Base-by-base conservation (phyloP, 2,797 vertebrate genomes). In the Sebastes jordani region DNA sequence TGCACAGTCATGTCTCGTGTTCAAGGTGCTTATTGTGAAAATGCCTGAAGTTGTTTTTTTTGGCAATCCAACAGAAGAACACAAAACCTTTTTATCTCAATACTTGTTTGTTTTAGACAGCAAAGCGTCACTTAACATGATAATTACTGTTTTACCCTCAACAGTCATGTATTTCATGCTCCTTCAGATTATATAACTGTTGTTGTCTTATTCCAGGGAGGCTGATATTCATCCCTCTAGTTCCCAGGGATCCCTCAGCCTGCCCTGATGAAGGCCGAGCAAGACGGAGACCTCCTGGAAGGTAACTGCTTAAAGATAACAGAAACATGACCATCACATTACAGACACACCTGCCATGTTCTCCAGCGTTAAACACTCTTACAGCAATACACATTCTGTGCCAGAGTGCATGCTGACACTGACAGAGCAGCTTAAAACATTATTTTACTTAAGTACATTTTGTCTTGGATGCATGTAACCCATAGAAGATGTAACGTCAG, bases 251-350 rank as follows among this genome's bases (percentile, higher is more conserved):
- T 86, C 80, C 67, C 55, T 81, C 88, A 85, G 87, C 86, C 85
- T 71, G 65, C 46, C 60, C 82, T 29, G 71, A 95, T 95, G 94
- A 93, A 86, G 87, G 36, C 89, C 11, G 74, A 87, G 27, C 90
- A 88, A 76, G 89, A 93, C 20, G 83, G 71, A 81, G 94, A 92
- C 76, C 82, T 92, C 85, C 74, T 91, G 4, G 91, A 95, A 92
- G 94, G 94, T 95, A 92, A 88, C 38, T 1, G 59, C 61, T 78
- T 64, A 80, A 36, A 70, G 27, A 87, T 62, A 87, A 88, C 80
- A 83, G 80, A 90, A 85, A 84, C 65, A 55, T 54, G 54, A 83
- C 8, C 36, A 0, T 42, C 58, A 11, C 49, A 11, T 20, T 22
- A 74, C 38, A 77, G 25, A 76, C 80, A 54, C 29, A 34, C 71